Conservation (phyloP, 2,113 vertebrate genomes). For the Dinomys branickii region DNA sequence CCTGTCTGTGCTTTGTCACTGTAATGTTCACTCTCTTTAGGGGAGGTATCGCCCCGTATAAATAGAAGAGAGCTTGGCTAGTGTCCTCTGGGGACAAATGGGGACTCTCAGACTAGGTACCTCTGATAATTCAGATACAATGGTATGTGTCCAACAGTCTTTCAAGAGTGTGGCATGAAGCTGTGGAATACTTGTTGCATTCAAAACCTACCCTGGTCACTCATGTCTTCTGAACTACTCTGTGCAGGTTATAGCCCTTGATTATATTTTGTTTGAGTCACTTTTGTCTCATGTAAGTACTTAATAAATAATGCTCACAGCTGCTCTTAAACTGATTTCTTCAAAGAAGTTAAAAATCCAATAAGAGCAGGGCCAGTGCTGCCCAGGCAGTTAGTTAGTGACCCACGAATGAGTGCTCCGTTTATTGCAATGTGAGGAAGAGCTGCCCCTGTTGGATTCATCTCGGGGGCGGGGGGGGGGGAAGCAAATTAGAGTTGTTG, state of each 20-base stretch:
- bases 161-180: neutral
- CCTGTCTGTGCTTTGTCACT: neutral
- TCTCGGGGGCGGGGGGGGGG: neutral
- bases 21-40: neutral
- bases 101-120: neutral
- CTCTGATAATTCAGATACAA: neutral
- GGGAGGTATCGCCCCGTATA: neutral
- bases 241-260: neutral
- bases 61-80: neutral
- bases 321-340: neutral
- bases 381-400: neutral
- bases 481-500: neutral
- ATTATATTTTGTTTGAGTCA: neutral
- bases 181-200: neutral
- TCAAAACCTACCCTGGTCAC: neutral
- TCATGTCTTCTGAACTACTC: neutral
- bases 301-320: neutral
- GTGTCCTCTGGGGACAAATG: neutral
- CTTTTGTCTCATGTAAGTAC: neutral
- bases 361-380: neutral
- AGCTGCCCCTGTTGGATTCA: neutral
- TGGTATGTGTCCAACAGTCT: neutral
- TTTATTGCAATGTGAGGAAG: neutral
- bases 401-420: neutral
- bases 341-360: neutral